Percentiles rank a stretch among this genome's conserved stretches.
Conservation (phyloP, 2,797 vertebrate genomes). For the Dicrostonyx torquatus region DNA sequence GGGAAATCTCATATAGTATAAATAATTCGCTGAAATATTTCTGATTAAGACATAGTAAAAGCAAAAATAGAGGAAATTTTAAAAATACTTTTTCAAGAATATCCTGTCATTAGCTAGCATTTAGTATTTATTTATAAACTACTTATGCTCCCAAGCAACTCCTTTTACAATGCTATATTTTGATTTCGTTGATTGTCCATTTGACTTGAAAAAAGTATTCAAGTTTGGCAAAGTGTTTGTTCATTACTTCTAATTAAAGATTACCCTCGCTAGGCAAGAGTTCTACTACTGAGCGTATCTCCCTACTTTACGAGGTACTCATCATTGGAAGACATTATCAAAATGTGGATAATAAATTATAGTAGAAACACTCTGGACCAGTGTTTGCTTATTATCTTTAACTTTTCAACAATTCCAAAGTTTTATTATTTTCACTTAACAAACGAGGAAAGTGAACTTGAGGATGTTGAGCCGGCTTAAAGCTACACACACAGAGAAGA, state of each 20-base stretch:
- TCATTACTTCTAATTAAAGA: background rate
- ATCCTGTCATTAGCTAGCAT: background rate
- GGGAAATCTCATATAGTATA: background rate
- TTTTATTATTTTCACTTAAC: background rate
- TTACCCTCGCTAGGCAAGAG: too few relatives aligned
- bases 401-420: background rate
- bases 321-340: background rate
- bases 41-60: background rate
- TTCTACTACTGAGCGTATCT: background rate
- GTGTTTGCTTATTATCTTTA: background rate
- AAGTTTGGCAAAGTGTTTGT: background rate
- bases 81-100: conserved; percentile 5
- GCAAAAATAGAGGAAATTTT: background rate
- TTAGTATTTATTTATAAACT: background rate
- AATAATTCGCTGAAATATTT: conserved; percentile 11
- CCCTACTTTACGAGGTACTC: background rate
- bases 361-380: background rate
- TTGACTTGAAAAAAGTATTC: conserved; percentile 29
- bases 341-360: background rate
- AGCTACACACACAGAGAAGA: background rate
- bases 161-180: background rate
- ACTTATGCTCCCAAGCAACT: background rate
- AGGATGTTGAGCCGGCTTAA: background rate
- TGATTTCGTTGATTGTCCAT: conserved; percentile 31
- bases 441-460: conserved; percentile 17